These are phyloP conservation scores for Brachystomella parvula DNA, from an alignment of 1,140 invertebrate genomes.

Conservation along the genomic window DNA sequence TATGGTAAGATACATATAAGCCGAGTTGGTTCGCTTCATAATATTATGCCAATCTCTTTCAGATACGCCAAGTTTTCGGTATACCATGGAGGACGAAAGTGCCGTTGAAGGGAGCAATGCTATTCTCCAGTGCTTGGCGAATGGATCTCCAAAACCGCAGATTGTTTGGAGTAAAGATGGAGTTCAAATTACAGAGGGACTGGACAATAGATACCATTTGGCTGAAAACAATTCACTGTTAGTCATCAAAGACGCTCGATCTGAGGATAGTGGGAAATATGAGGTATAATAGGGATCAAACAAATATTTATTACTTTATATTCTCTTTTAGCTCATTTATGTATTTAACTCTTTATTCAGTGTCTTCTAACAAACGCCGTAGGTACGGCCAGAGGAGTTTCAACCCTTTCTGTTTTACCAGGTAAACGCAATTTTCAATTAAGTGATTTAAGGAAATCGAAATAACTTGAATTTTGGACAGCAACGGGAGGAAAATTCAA, in stretches of 20 bases:
- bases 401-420: constrained; percentile 51
- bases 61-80: constrained; percentile 77
- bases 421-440: constrained; percentile 41
- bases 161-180: constrained; percentile 86
- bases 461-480: not conserved
- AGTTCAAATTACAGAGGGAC: constrained; percentile 48
- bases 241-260: constrained; percentile 35
- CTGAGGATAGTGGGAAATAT: constrained; percentile 72
- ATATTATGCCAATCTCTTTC: constrained; percentile 22
- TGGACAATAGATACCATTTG: constrained; percentile 26
- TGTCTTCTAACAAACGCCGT: constrained; percentile 80
- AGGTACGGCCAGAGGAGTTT: constrained; percentile 54
- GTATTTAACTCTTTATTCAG: too few species aligned
- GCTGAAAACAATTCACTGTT: constrained; percentile 30
- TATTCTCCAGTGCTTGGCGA: constrained; percentile 59
- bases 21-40: constrained; percentile 4
- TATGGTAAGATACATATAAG: constrained; percentile 52
- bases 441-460: not conserved
- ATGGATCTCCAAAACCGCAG: constrained; percentile 74
- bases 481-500: constrained; percentile 3
- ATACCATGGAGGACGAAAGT: constrained; percentile 62
- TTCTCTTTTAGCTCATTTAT: too few species aligned
- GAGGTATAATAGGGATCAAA: too few species aligned
- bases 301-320: too few species aligned
- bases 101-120: constrained; percentile 32